Evolutionary conservation across 2,113 vertebrate species (phyloP), one percentile per base, ranked within the genome.

Genomic region (Trogon melanurus): DNA sequence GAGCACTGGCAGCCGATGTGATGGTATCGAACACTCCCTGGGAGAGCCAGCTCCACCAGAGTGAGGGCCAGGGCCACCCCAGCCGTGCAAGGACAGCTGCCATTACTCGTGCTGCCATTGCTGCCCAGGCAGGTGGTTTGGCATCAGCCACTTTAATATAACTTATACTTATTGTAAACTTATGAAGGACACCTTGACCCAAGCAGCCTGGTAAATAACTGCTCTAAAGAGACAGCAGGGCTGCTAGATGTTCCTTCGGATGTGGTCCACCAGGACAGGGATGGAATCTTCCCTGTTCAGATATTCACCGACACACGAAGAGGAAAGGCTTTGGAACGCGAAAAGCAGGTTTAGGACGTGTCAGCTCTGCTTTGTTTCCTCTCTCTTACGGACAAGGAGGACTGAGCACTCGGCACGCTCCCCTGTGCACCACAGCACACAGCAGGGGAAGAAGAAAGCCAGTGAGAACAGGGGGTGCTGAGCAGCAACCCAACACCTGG

Each of bases 41-140:
- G 48, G 69, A 83, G 54, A 80, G 30, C 12, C 60, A 48, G 53
- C 36, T 15, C 13, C 47, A 10, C 2, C 1, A 2, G n/a, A 64
- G 53, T 12, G 20, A 81, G 50, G 5, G 29, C 51, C 65, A 51
- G 62, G 34, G 44, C 48, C 57, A 51, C 27, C 15, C 21, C 41
- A 74, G 38, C 56, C 25, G 0, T 6, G 2, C 76, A 76, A n/a
- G 0, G 0, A 38, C 23, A 72, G 56, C 25, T 0, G 0, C 26
- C 1, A n/a, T 58, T 16, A 9, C 57, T 34, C 5, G 1, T 26
- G 51, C 61, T 88, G 26, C 29, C 29, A 10, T 17, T 5, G 2
- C 48, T 57, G 13, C 72, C 83, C 47, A 32, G 44, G 61, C 27
- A 67, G 38, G 34, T 38, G 45, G 54, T 58, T 36, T 50, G 22